Evolutionary conservation across 1,140 invertebrate species (phyloP).

Genomic region (Holotrichia oblita): DNA sequence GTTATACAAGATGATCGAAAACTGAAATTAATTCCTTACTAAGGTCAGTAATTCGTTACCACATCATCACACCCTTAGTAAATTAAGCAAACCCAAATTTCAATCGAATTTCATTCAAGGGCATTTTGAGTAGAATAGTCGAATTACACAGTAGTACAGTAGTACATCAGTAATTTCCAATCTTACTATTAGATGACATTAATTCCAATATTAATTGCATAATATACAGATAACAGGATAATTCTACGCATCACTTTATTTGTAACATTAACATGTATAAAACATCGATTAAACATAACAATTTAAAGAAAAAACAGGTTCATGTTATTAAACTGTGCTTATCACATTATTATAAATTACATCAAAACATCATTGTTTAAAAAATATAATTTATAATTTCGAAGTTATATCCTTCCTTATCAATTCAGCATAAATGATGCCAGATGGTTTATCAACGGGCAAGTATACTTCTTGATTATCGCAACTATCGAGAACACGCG

Average conservation of each 20-base stretch:
- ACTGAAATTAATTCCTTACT: too few relatives aligned
- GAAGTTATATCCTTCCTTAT: slow-evolving; percentile 66
- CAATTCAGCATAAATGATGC: slow-evolving; percentile 77
- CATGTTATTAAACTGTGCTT: neutral
- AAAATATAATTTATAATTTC: slow-evolving; percentile 59
- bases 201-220: too few relatives aligned
- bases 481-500: slow-evolving; percentile 67
- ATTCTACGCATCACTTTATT: neutral
- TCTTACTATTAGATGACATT: too few relatives aligned
- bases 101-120: too few relatives aligned
- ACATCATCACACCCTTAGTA: too few relatives aligned
- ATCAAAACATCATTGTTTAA: neutral
- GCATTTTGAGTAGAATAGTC: too few relatives aligned
- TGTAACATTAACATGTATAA: neutral
- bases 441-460: slow-evolving; percentile 78
- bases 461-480: slow-evolving; percentile 74
- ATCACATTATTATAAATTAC: neutral
- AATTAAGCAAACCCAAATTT: too few relatives aligned
- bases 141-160: too few relatives aligned
- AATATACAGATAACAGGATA: too few relatives aligned
- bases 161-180: too few relatives aligned
- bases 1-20: too few relatives aligned
- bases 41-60: too few relatives aligned
- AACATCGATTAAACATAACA: neutral
- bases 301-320: neutral